Conservation (phyloP, 2,797 vertebrate species). For the Vultur gryphus region DNA sequence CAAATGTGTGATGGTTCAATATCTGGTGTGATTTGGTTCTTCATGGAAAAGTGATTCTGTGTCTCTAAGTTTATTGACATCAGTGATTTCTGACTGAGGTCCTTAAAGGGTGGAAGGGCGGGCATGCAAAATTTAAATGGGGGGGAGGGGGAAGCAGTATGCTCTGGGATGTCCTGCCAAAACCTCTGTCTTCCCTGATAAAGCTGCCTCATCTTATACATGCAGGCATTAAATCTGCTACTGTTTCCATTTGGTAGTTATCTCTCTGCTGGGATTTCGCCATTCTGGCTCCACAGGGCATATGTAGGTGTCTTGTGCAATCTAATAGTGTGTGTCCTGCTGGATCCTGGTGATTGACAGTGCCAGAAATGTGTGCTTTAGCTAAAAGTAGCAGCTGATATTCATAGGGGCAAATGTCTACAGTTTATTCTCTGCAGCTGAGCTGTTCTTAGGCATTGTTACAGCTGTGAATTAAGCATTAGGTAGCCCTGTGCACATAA, state of each 20-base stretch:
- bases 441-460: background rate
- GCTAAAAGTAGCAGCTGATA: background rate
- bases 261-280: background rate
- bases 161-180: background rate
- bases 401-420: background rate
- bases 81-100: background rate
- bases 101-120: background rate
- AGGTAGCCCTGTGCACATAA: background rate
- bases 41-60: background rate
- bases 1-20: background rate
- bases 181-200: background rate
- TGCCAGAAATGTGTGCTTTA: background rate
- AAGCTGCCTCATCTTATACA: background rate
- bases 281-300: background rate
- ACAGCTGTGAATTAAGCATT: background rate
- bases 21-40: background rate
- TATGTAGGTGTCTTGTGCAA: background rate
- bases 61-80: background rate
- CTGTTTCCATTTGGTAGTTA: background rate
- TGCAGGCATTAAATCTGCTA: background rate
- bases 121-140: background rate
- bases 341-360: background rate
- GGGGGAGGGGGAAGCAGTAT: background rate
- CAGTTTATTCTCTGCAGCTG: background rate
- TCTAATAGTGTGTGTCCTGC: background rate